phyloP scores from a whole-genome alignment of 2,888 invertebrate species.

The Heliconius aoede region DNA sequence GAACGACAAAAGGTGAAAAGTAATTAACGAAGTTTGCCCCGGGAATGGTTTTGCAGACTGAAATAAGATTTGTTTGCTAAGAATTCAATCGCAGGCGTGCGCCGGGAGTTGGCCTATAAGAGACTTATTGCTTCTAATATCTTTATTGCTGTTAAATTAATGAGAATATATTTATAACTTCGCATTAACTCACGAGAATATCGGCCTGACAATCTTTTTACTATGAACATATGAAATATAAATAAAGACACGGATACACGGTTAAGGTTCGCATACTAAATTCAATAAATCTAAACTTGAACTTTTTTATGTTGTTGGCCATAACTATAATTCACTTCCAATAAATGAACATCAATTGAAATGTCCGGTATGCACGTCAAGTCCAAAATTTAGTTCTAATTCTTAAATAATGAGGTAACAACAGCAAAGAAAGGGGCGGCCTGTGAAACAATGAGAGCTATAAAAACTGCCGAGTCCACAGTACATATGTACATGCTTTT shows the following conservation, averaged over 20 bases:
- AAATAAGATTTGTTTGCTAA: constrained; percentile 62
- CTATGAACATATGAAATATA: not conserved
- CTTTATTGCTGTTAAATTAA: constrained; percentile 16
- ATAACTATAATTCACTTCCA: constrained; percentile 23
- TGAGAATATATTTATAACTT: too few relatives aligned
- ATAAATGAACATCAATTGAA: constrained; percentile 49
- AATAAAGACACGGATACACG: not conserved
- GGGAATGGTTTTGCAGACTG: constrained; percentile 41
- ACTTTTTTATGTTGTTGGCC: not conserved
- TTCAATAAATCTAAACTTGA: not conserved
- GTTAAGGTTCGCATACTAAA: not conserved
- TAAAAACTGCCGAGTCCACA: constrained; percentile 56
- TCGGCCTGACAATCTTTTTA: not conserved
- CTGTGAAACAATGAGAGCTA: constrained; percentile 59
- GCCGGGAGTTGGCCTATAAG: constrained; percentile 42
- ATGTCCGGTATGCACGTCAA: constrained; percentile 43
- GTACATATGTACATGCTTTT: constrained; percentile 57
- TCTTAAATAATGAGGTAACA: constrained; percentile 53
- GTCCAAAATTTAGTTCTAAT: constrained; percentile 59
- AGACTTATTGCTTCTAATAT: constrained; percentile 32
- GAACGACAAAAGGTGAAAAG: constrained; percentile 44
- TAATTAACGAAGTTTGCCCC: constrained; percentile 45
- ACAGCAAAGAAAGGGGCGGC: constrained; percentile 55
- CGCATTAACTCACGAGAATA: too few relatives aligned
- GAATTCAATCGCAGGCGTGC: constrained; percentile 67